A percentile compares a stretch with the other conserved stretches of the same genome.
Conservation (phyloP, 1,140 invertebrate genomes). For the Drosophila biarmipes region DNA sequence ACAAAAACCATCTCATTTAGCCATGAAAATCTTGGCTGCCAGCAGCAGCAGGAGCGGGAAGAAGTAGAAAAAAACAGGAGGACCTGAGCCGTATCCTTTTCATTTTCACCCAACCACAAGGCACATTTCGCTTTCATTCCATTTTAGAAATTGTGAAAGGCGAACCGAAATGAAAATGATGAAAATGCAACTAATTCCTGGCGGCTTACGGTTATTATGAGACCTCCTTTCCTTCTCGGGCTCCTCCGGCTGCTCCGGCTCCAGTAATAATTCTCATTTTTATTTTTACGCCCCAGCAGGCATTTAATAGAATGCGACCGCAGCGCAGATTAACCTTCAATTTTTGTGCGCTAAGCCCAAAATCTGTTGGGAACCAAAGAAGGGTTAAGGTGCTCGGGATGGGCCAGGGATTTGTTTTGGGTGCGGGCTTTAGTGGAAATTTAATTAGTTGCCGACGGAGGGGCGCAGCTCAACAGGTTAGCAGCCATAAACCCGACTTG, state of each 20-base stretch:
- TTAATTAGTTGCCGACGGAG: conserved; percentile 43
- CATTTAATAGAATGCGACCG: conserved; percentile 56
- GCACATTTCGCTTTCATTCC: conserved; percentile 78
- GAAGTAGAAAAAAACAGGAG: conserved; percentile 10
- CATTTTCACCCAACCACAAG: conserved; percentile 76
- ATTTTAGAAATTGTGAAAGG: conserved; percentile 61
- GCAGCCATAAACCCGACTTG: conserved; percentile 14
- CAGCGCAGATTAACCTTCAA: conserved; percentile 75
- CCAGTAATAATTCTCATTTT: conserved; percentile 59
- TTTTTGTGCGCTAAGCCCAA: conserved; percentile 65
- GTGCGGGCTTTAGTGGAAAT: conserved; percentile 28
- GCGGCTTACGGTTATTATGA: conserved; percentile 76
- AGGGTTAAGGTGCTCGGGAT: conserved; percentile 25
- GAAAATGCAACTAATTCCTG: conserved; percentile 83
- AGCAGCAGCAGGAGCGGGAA: conserved; percentile 32
- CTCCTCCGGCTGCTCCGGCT: conserved; percentile 1
- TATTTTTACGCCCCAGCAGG: conserved; percentile 42
- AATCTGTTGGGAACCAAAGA: conserved; percentile 44
- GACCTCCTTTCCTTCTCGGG: conserved; percentile 9
- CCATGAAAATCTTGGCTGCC: conserved; percentile 75
- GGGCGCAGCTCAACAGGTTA: conserved; percentile 40
- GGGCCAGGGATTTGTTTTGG: conserved; percentile 9
- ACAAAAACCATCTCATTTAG: conserved; percentile 81
- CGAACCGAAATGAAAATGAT: conserved; percentile 68
- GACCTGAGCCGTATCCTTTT: conserved; percentile 75